Evolutionary conservation across 2,888 invertebrate species (phyloP), one percentile per base, ranked within the genome.

Genomic region (Dyspetes luteomarginatus): DNA sequence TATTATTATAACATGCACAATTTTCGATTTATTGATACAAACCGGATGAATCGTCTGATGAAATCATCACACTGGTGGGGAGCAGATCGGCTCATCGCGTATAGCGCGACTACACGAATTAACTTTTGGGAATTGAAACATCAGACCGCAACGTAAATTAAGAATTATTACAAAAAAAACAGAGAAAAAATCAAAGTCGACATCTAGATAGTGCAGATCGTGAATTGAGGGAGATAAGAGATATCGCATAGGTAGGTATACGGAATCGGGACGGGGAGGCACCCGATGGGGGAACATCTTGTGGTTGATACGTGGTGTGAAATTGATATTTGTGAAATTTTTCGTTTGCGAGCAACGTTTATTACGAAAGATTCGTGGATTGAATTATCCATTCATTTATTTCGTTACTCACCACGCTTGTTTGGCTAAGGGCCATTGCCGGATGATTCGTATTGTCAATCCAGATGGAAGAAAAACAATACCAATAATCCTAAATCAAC

Each of bases 341-440:
- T 58, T 26, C 4, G 2, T n/a, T n/a, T n/a, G n/a, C n/a, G n/a
- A n/a, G 50, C 41, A 62, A 19, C 76, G 76, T 62, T 83, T 74
- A 64, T 81, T 72, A 74, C n/a, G 7, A 15, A 56, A 56, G 24
- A 65, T 64, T 81, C 55, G 79, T 83, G 77, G 76, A 77, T 22
- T 12, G 50, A 62, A 52, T 52, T 45, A 75, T 83, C n/a, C n/a
- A n/a, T n/a, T n/a, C 82, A 72, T 73, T 67, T 15, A 72, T 82
- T n/a, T 80, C 82, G 67, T 84, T 89, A 93, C 94, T 94, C 90
- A 94, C 93, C 93, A 95, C 95, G 89, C 95, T 94, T 87, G 94
- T 93, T 92, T 95, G 95, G 94, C 95, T 95, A 92, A 95, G 94
- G 92, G 95, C 95, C 95, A 95, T 95, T 87, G 88, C 86, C 85